Evolutionary conservation across 1,140 invertebrate species (phyloP).

Genomic region (Cherax destructor): DNA sequence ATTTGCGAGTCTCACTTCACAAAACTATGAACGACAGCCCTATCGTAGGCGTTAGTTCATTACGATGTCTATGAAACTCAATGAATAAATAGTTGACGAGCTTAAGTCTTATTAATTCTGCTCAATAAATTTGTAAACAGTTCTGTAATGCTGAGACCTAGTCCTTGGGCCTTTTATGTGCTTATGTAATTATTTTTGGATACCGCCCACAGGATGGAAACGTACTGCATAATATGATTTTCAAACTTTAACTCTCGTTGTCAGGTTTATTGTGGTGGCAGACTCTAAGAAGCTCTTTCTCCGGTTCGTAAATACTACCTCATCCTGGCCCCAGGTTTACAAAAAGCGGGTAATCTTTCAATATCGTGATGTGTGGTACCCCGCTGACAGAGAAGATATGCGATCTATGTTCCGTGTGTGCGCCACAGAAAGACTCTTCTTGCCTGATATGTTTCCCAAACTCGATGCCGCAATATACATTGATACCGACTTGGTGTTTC

Average conservation of each 20-base stretch:
- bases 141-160: too few species aligned
- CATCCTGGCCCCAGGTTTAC: slow-evolving; percentile 46
- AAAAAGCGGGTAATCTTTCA: slow-evolving; percentile 36
- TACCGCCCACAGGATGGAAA: too few species aligned
- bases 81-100: too few species aligned
- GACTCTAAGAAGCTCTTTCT: slow-evolving; percentile 60
- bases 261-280: slow-evolving; percentile 63
- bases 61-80: too few species aligned
- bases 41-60: too few species aligned
- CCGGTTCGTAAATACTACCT: neutral
- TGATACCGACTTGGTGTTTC: slow-evolving; percentile 67
- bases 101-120: too few species aligned
- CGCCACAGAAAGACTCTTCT: slow-evolving; percentile 68
- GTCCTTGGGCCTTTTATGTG: too few species aligned
- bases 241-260: neutral
- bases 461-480: slow-evolving; percentile 67
- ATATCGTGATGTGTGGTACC: slow-evolving; percentile 64
- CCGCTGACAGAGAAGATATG: slow-evolving; percentile 32
- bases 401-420: slow-evolving; percentile 68
- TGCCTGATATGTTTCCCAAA: slow-evolving; percentile 62
- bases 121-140: too few species aligned
- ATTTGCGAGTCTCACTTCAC: too few species aligned
- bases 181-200: too few species aligned
- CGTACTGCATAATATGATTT: neutral
- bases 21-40: too few species aligned